Evolutionary conservation across 92 coral and sea anemone species (phyloP).

Genomic region (Diadumene lineata): DNA sequence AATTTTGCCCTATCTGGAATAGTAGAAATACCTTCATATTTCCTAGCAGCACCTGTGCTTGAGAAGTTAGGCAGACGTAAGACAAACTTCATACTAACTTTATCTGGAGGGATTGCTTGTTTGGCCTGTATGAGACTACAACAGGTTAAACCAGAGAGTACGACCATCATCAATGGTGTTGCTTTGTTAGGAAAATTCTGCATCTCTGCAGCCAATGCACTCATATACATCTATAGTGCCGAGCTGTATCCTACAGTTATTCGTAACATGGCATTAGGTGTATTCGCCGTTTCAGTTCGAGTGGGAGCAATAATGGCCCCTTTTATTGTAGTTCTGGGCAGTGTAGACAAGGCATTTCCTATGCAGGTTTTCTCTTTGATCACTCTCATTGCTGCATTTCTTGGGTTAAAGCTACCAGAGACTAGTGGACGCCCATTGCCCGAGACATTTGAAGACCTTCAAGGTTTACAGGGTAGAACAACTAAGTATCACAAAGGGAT

Average conservation of each 20-base stretch:
- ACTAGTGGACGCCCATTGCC: slow-evolving; percentile 56
- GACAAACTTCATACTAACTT: slow-evolving; percentile 47
- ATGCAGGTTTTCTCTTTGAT: slow-evolving; percentile 59
- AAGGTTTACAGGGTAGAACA: neutral
- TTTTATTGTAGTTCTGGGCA: slow-evolving; percentile 57
- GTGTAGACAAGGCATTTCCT: slow-evolving; percentile 47
- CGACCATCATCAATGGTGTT: slow-evolving; percentile 11
- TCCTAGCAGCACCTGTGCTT: slow-evolving; percentile 45
- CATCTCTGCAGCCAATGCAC: slow-evolving; percentile 53
- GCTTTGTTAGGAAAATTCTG: slow-evolving; percentile 65
- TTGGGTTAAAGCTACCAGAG: slow-evolving; percentile 59
- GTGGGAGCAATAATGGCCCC: slow-evolving; percentile 70
- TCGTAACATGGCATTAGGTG: slow-evolving; percentile 71
- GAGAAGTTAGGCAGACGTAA: slow-evolving; percentile 52
- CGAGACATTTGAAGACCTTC: slow-evolving; percentile 31
- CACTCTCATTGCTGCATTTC: slow-evolving; percentile 47
- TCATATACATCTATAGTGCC: slow-evolving; percentile 58
- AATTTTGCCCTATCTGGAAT: slow-evolving; percentile 58
- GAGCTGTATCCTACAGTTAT: slow-evolving; percentile 74
- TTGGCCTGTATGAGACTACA: slow-evolving; percentile 35
- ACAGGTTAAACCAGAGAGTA: slow-evolving; percentile 25
- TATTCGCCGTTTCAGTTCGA: slow-evolving; percentile 50
- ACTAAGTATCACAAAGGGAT: neutral
- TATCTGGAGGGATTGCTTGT: slow-evolving; percentile 54
- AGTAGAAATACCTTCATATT: slow-evolving; percentile 64